phyloP scores from a whole-genome alignment of 2,888 invertebrate genomes.

The Apotomis capreana region DNA sequence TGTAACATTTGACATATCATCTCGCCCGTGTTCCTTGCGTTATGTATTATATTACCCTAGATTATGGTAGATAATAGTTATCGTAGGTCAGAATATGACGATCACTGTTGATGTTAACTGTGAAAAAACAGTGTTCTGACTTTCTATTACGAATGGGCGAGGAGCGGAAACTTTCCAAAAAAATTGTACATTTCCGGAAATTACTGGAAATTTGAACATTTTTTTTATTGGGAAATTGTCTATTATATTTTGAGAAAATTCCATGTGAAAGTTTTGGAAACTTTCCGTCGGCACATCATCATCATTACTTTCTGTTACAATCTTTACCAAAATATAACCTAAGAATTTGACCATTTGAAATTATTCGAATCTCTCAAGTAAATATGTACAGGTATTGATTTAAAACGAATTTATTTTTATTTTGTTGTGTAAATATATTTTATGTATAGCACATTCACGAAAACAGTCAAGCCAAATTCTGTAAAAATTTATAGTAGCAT shows the following conservation, averaged over 20 bases:
- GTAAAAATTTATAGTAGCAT: too few species aligned
- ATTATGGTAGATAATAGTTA: too few species aligned
- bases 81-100: too few species aligned
- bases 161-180: background rate
- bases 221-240: too few species aligned
- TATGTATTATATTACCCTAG: too few species aligned
- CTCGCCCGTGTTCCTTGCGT: background rate
- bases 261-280: too few species aligned
- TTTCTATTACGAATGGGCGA: background rate
- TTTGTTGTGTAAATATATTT: background rate
- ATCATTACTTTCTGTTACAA: too few species aligned
- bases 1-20: constrained; percentile 1
- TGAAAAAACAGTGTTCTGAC: background rate
- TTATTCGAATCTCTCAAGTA: constrained; percentile 24
- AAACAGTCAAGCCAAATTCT: background rate
- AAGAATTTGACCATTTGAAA: constrained; percentile 6
- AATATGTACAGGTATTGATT: background rate
- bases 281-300: too few species aligned
- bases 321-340: background rate
- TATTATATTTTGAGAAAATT: too few species aligned
- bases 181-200: background rate
- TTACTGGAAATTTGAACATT: too few species aligned
- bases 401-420: background rate
- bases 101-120: too few species aligned
- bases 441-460: background rate